Percentiles rank a stretch among this genome's conserved stretches.
Evolutionary conservation across 1,140 invertebrate species (phyloP).

Genomic region (Lepidurus apus): DNA sequence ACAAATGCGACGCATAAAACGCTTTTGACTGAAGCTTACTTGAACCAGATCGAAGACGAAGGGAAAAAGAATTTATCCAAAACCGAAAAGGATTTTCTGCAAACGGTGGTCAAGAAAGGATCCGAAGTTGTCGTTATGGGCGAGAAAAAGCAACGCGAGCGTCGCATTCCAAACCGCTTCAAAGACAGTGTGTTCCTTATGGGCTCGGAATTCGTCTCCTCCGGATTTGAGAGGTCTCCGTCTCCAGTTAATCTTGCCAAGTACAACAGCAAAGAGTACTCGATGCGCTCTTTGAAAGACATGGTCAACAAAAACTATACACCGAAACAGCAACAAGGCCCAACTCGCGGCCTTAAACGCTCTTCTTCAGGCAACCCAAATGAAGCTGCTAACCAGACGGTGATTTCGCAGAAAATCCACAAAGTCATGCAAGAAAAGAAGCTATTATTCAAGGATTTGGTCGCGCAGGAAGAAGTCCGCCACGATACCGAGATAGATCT

Average conservation of each 20-base stretch:
- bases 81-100: not conserved
- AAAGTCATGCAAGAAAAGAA: slow-evolving; percentile 23
- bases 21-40: not conserved
- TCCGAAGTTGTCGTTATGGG: not conserved
- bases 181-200: not conserved
- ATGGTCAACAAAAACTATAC: slow-evolving; percentile 1
- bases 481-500: slow-evolving; percentile 16
- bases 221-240: not conserved
- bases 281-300: not conserved
- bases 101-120: slow-evolving; percentile 8
- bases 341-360: not conserved
- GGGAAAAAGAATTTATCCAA: not conserved
- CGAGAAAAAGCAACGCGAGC: slow-evolving; percentile 1
- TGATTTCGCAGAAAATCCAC: slow-evolving; percentile 23
- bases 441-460: not conserved
- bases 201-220: not conserved
- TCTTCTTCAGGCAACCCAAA: not conserved
- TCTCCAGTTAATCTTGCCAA: not conserved
- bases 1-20: not conserved
- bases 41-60: slow-evolving; percentile 8
- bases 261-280: not conserved
- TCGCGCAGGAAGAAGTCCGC: slow-evolving; percentile 23
- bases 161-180: not conserved
- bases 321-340: not conserved
- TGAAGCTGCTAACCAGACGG: not conserved